Base-by-base conservation (phyloP, 1,140 invertebrate genomes). In the Rhopalosiphum padi region DNA sequence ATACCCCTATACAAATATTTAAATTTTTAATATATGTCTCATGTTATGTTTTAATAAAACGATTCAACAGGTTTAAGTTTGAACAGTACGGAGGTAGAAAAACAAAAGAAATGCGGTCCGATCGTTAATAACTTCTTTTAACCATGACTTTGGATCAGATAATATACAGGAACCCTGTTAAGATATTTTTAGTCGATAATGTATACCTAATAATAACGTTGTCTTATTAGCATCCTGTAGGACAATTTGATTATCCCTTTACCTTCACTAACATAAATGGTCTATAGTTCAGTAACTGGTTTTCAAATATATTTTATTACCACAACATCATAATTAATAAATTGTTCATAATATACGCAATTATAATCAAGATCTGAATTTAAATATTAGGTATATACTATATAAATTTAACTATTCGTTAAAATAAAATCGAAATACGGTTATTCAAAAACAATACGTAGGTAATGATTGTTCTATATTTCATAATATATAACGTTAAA, bases 81-180 rank as follows among this genome's bases (percentile, higher is more conserved):
- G 30, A 18, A 77, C 15, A 21, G n/a, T 43, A 30, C 8, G 90
- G n/a, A 51, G 51, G n/a, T 37, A 51, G 48, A 51, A 86, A 93
- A 55, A 93, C 82, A 93, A 93, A 93, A 93, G 82, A 93, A 86
- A 86, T 4, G 82, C 82, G 22, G 82, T 18, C 6, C 48, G 82
- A 93, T 93, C 91, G 91, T 93, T 93, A 93, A 93, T 93, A 93
- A 85, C 82, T 93, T 93, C 30, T 93, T 86, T 86, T 18, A n/a
- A 37, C 82, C 82, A 30, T 83, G 82, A 93, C 82, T 93, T 25
- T 30, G 18, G 82, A 93, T 93, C 91, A 93, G 91, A 93, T 93
- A 93, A 55, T 41, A 60, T 55, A 41, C 60, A 4, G 60, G 30
- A n/a, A 77, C 53, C 89, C 53, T 25, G 89, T 68, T 60, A 43